Base-by-base conservation (phyloP, 2,888 invertebrate species). In the Acronicta leporina region DNA sequence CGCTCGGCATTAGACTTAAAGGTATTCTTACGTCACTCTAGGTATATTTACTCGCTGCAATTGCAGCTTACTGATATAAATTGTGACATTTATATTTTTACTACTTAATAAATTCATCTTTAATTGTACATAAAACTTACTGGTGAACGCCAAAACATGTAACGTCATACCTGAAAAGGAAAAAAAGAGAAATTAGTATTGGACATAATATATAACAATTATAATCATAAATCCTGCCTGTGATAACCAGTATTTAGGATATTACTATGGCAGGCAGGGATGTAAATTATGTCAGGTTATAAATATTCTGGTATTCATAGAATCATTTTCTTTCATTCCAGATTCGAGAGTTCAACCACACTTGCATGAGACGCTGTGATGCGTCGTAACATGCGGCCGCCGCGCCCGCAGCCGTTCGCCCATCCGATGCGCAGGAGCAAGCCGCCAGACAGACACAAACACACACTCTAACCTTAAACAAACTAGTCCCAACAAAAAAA, bases 301-400 rank as follows among this genome's bases (percentile, higher is more conserved):
- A 7, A 11, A 7, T 40, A 49, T 7, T 7, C 33, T 30, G 14
- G 0, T 45, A 47, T 41, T 68, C 1, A 46, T 43, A 41, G 9
- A 25, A 0, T 7, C 1, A 15, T 38, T 49, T 63, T 68, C 47
- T 75, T 48, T 73, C 16, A 56, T 87, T 91, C 46, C 88, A 91
- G 91, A 82, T 84, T 74, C 84, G 81, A 85, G 77, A 71, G 65
- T 54, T 49, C 44, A 44, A 72, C 51, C 51, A 48, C 50, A 59
- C 13, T 54, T 78, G 68, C 68, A 74, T 66, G 71, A 77, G 74
- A 42, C 63, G 69, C 78, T 83, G 87, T 84, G 76, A 87, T 87
- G 87, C 76, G 80, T 82, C 83, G 66, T 94, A 93, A 93, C 84
- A 94, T 94, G 94, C 84, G 80, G 80, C 79, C 82, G 71, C 78